A percentile compares a stretch with the other conserved stretches of the same genome.
Conservation (phyloP, 2,113 vertebrate species). For the Tyrannus savana region DNA sequence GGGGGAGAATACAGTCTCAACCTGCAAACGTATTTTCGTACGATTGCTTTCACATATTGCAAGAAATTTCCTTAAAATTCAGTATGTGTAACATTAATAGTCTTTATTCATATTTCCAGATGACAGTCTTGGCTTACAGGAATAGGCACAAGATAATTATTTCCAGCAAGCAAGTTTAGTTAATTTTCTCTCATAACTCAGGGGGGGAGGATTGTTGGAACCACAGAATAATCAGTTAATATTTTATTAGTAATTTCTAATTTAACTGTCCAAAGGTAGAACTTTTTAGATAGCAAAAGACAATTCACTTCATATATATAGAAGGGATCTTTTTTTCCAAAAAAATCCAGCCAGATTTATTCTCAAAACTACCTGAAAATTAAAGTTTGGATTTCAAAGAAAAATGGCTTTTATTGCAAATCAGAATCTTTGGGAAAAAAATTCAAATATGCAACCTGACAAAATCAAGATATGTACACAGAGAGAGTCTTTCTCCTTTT, state of each 20-base stretch:
- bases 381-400: neutral
- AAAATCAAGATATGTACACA: neutral
- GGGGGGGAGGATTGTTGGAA: neutral
- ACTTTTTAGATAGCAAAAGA: neutral
- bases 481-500: neutral
- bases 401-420: neutral
- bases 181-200: neutral
- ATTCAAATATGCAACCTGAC: neutral
- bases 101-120: neutral
- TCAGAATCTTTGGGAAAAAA: neutral
- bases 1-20: neutral
- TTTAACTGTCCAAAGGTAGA: neutral
- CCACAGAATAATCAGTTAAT: neutral
- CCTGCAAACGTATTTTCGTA: constrained; percentile 24
- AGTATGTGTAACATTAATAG: neutral
- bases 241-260: neutral
- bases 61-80: constrained; percentile 30
- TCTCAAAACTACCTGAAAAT: neutral
- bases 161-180: neutral
- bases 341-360: neutral
- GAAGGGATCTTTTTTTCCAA: neutral
- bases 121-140: neutral
- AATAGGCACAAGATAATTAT: neutral
- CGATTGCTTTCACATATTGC: constrained; percentile 36
- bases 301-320: neutral